A percentile compares a stretch with the other conserved stretches of the same genome.
Conservation (phyloP, 2,113 vertebrate genomes). For the Telmatochromis sp. region DNA sequence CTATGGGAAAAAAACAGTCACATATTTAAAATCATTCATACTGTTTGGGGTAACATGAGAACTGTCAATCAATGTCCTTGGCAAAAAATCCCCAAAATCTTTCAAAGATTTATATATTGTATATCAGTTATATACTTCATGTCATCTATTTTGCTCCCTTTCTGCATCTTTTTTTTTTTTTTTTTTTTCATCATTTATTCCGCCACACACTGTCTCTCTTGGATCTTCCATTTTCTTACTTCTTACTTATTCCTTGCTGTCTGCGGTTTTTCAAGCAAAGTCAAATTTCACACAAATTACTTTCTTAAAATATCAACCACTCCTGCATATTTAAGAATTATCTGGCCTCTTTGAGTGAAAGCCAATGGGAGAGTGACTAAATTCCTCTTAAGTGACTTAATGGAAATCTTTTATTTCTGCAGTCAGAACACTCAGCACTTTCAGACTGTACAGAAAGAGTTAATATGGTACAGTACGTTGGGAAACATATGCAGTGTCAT, state of each 20-base stretch:
- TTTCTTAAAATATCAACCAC: slow-evolving; percentile 33
- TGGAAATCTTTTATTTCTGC: neutral
- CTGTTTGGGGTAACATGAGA: neutral
- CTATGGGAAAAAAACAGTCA: neutral
- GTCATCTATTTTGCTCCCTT: neutral
- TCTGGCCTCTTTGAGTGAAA: slow-evolving; percentile 24
- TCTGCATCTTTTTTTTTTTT: neutral
- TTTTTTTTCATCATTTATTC: neutral
- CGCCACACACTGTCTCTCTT: neutral
- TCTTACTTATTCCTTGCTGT: neutral
- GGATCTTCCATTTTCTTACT: neutral
- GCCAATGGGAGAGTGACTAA: slow-evolving; percentile 33
- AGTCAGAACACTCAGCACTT: neutral
- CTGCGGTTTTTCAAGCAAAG: slow-evolving; percentile 15
- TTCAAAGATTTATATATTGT: neutral
- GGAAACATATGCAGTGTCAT: neutral
- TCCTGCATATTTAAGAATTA: slow-evolving; percentile 28
- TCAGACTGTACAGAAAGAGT: neutral
- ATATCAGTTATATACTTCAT: neutral
- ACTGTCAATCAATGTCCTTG: neutral
- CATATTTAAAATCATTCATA: neutral
- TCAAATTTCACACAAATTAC: slow-evolving; percentile 19
- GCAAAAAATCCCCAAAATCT: neutral
- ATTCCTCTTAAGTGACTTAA: slow-evolving; percentile 41
- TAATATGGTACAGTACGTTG: neutral